A percentile compares a stretch with the other conserved stretches of the same genome.
Conservation (phyloP, 2,113 vertebrate genomes). For the Myocastor coypus region DNA sequence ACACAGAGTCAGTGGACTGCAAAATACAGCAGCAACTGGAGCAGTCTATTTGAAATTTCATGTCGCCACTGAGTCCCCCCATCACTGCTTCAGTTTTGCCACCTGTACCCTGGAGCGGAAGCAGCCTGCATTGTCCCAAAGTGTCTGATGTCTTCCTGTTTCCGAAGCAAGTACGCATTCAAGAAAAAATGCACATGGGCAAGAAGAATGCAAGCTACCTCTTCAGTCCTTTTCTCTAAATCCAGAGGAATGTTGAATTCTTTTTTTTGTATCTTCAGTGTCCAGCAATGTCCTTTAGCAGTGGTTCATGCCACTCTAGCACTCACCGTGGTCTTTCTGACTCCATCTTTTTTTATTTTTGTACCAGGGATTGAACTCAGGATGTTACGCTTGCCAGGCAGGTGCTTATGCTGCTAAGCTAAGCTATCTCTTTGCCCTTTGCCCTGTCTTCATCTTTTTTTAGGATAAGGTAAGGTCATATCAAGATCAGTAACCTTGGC, state of each 20-base stretch:
- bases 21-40: slow-evolving; percentile 31
- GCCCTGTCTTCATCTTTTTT: background rate
- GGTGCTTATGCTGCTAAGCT: no score
- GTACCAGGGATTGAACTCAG: no score
- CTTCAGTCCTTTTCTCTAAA: background rate
- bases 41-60: slow-evolving; percentile 10
- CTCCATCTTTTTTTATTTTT: background rate
- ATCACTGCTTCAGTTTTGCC: slow-evolving; percentile 29
- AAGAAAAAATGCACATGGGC: background rate
- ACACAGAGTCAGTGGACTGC: slow-evolving; percentile 42
- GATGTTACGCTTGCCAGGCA: no score
- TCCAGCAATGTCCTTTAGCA: slow-evolving; percentile 25
- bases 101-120: background rate
- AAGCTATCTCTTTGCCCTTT: no score
- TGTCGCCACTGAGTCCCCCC: background rate
- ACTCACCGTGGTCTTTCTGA: background rate
- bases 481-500: background rate
- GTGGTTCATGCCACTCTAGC: background rate
- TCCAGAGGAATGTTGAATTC: background rate
- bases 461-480: slow-evolving; percentile 17
- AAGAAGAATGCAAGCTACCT: slow-evolving; percentile 6
- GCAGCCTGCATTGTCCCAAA: background rate
- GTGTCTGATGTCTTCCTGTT: background rate
- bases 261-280: background rate
- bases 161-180: background rate